A percentile compares a stretch with the other conserved stretches of the same genome.
phyloP scores from a whole-genome alignment of 2,888 invertebrate species.

The Ophion ellenae region DNA sequence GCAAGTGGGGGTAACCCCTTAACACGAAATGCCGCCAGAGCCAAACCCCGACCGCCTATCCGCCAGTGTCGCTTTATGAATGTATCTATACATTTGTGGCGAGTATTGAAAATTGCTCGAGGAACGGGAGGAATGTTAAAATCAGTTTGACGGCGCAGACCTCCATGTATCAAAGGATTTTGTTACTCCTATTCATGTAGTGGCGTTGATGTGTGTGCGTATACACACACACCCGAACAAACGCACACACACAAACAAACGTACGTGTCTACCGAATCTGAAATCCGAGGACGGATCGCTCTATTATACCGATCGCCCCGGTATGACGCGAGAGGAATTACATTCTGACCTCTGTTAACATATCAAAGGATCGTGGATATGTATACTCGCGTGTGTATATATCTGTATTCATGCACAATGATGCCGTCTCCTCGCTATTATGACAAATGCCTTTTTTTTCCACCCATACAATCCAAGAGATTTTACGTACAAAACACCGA shows the following conservation, averaged over 20 bases:
- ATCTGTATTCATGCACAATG: slow-evolving; percentile 29
- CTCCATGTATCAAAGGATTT: slow-evolving; percentile 29
- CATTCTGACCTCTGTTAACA: slow-evolving; percentile 82
- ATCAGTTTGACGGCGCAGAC: slow-evolving; percentile 2
- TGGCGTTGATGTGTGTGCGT: slow-evolving; percentile 3
- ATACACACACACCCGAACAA: not conserved
- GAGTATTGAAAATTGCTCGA: not conserved
- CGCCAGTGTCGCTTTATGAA: no score
- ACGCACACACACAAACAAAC: slow-evolving; percentile 4
- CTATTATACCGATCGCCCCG: slow-evolving; percentile 50
- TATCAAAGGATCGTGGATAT: slow-evolving; percentile 75
- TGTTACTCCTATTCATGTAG: slow-evolving; percentile 21
- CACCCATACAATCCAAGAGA: not conserved
- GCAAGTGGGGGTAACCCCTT: no score
- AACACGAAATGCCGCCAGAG: no score
- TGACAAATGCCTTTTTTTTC: slow-evolving; percentile 74
- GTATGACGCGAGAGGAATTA: slow-evolving; percentile 70
- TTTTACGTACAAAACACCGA: not conserved
- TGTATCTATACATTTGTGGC: not conserved
- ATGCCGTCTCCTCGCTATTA: slow-evolving; percentile 74
- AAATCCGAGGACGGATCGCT: slow-evolving; percentile 48
- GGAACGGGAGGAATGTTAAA: not conserved
- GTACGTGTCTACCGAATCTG: slow-evolving; percentile 36
- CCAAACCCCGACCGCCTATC: no score
- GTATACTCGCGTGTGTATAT: not conserved